Conservation (phyloP, 2,113 vertebrate species). For the Limanda limanda region DNA sequence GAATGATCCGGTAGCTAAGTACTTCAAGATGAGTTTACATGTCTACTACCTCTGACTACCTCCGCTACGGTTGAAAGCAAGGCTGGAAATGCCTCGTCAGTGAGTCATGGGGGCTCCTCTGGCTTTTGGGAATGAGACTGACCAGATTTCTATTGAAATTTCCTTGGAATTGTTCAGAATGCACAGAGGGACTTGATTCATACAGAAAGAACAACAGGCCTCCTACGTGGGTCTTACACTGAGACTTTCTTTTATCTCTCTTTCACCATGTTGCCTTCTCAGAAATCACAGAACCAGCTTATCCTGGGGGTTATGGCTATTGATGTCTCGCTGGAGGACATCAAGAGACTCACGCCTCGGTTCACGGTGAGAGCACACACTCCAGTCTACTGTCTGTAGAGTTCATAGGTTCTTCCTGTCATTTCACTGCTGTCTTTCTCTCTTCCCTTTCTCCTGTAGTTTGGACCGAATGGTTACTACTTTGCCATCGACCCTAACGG, state of each 20-base stretch:
- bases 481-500: slow-evolving; percentile 99
- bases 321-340: slow-evolving; percentile 96
- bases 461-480: slow-evolving; percentile 97
- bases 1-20: slow-evolving; percentile 75
- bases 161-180: slow-evolving; percentile 63
- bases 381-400: not conserved
- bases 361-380: slow-evolving; percentile 88
- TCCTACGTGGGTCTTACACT: slow-evolving; percentile 16
- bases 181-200: slow-evolving; percentile 65
- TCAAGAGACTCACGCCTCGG: slow-evolving; percentile 93
- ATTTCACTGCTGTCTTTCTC: not conserved
- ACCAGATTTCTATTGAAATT: slow-evolving; percentile 66
- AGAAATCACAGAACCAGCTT: slow-evolving; percentile 87
- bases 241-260: not conserved
- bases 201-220: slow-evolving; percentile 53
- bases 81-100: slow-evolving; percentile 69
- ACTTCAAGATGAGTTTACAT: slow-evolving; percentile 76
- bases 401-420: not conserved
- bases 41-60: slow-evolving; percentile 47
- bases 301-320: slow-evolving; percentile 98
- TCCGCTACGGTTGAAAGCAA: slow-evolving; percentile 39
- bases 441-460: slow-evolving; percentile 73
- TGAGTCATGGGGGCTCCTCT: slow-evolving; percentile 71
- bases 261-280: not conserved
- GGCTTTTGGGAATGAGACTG: slow-evolving; percentile 62